Conservation (phyloP, 1,140 invertebrate genomes). For the Macrobrachium rosenbergii region DNA sequence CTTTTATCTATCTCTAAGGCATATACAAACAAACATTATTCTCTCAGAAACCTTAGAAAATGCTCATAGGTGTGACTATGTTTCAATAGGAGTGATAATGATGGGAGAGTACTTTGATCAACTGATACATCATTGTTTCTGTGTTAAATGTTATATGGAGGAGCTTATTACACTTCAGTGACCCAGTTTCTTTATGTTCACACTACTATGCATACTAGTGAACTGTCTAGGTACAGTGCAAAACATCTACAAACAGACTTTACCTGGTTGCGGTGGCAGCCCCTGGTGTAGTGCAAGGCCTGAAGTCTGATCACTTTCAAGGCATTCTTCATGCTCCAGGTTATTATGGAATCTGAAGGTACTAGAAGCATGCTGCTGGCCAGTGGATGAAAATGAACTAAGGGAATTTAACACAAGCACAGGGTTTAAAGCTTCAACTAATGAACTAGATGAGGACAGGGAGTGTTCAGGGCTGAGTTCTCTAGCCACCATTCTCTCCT, state of each 20-base stretch:
- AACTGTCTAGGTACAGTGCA: too few relatives aligned
- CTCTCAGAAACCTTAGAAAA: too few relatives aligned
- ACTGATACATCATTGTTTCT: too few relatives aligned
- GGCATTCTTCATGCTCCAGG: slow-evolving; percentile 23
- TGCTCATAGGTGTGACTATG: too few relatives aligned
- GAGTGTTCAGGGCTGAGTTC: not conserved
- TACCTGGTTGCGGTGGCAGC: slow-evolving; percentile 34
- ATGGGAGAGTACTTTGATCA: too few relatives aligned
- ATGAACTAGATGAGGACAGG: not conserved
- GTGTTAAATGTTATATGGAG: too few relatives aligned
- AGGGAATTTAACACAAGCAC: not conserved
- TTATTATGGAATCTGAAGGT: not conserved
- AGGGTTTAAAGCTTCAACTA: not conserved
- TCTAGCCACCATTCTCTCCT: slow-evolving; percentile 2
- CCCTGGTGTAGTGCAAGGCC: not conserved
- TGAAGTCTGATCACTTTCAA: slow-evolving; percentile 1
- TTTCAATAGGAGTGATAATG: too few relatives aligned
- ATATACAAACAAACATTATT: too few relatives aligned
- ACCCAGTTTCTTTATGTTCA: too few relatives aligned
- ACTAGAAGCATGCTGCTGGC: slow-evolving; percentile 42
- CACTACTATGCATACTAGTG: too few relatives aligned
- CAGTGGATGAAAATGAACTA: not conserved
- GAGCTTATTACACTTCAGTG: too few relatives aligned
- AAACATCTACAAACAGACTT: not conserved
- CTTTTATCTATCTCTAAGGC: too few relatives aligned